Evolutionary conservation across 2,113 vertebrate genomes (phyloP), one percentile per base, ranked within the genome.

Genomic region (Triplophysa siluroides): DNA sequence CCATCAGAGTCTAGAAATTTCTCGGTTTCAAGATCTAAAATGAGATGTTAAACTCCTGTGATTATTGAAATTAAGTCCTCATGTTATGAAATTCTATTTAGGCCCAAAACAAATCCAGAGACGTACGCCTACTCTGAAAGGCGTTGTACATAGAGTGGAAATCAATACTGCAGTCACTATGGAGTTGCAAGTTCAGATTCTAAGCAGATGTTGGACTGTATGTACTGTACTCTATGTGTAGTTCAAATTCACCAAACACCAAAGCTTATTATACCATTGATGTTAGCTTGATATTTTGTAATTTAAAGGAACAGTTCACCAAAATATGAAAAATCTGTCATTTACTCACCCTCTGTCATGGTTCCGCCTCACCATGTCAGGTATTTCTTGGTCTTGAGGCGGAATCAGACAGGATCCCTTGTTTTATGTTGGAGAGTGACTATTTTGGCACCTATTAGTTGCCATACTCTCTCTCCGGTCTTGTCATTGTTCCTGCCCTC

Each of bases 111-210:
- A 47, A 47, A 47, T 75, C 41, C 73, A 54, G 33, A 50, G 19
- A 62, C 8, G 43, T 77, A 23, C 45, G 50, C 24, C n/a, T 54
- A 52, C 61, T 72, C 50, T 4, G 13, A 54, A 19, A 65, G 45
- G 24, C 10, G 19, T 38, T 50, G 74, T 52, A 13, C 61, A 58
- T 7, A 65, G 61, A 54, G 43, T 38, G 75, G 62, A 65, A 65
- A 65, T 77, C 75, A 77, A 77, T 52, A 65, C 43, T 38, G 62
- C 75, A 52, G 75, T 77, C 45, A 52, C 61, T 63, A 16, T 43
- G 11, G 45, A 43, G 60, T 76, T 7, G 12, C 3, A 26, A 29
- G 7, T 24, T 63, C 24, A 63, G 24, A 75, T 23, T 75, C 9
- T 47, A 38, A 18, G 73, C 73, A 75, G 60, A 75, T 63, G 72